A percentile compares a stretch with the other conserved stretches of the same genome.
Conservation (phyloP, 1,140 invertebrate species). For the Camponotus floridanus region DNA sequence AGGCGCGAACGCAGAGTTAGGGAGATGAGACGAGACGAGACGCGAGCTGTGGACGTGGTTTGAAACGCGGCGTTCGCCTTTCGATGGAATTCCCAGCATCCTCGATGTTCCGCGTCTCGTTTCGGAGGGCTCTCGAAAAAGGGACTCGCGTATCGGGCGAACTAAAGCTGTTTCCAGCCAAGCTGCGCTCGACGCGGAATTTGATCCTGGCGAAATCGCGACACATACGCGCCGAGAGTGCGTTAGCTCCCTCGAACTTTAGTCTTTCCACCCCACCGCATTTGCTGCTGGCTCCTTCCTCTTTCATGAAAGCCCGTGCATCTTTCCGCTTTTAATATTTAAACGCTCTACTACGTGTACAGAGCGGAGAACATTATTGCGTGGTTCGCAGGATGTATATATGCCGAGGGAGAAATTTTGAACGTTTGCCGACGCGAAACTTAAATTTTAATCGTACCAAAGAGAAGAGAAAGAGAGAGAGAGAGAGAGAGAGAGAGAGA, state of each 20-base stretch:
- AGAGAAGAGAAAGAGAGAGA: neutral
- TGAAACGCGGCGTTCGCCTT: conserved; percentile 50
- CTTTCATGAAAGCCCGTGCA: conserved; percentile 16
- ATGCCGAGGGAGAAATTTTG: conserved; percentile 8
- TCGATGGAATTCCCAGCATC: conserved; percentile 63
- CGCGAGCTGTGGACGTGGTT: conserved; percentile 51
- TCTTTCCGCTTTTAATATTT: conserved; percentile 60
- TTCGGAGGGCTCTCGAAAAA: conserved; percentile 52
- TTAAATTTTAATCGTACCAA: conserved; percentile 37
- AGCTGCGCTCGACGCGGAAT: conserved; percentile 60
- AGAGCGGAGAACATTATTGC: conserved; percentile 31
- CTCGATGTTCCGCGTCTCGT: conserved; percentile 54
- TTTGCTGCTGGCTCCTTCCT: neutral
- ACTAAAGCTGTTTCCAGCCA: conserved; percentile 38
- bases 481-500: neutral
- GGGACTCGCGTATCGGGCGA: conserved; percentile 26
- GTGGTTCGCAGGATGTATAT: conserved; percentile 8
- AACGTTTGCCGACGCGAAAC: neutral
- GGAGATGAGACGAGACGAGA: neutral
- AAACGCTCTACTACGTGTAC: neutral
- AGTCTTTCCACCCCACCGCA: conserved; percentile 32
- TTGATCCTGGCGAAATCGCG: conserved; percentile 66
- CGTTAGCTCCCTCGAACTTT: conserved; percentile 52
- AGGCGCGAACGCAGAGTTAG: neutral
- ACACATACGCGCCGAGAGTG: conserved; percentile 33